These are phyloP conservation scores for Nilaparvata lugens DNA, from an alignment of 1,140 invertebrate genomes.

Conservation along the genomic window DNA sequence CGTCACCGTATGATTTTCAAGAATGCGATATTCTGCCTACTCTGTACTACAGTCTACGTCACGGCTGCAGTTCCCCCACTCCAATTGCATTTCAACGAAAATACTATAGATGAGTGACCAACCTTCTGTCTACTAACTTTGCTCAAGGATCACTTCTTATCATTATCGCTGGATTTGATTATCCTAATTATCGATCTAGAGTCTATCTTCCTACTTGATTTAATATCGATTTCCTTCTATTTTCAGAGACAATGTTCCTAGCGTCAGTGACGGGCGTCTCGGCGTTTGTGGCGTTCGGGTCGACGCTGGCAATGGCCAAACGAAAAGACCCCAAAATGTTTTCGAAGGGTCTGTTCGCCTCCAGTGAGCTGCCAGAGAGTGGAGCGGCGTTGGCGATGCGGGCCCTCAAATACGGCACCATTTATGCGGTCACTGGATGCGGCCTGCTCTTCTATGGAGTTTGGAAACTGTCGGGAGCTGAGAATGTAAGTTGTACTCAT, in stretches of 20 bases:
- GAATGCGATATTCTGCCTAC: no score
- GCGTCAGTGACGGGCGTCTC: constrained; percentile 67
- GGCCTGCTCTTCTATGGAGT: constrained; percentile 69
- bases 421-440: constrained; percentile 76
- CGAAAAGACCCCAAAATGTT: constrained; percentile 73
- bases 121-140: no score
- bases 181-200: no score
- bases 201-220: constrained; percentile 12
- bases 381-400: constrained; percentile 67
- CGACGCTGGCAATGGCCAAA: constrained; percentile 63
- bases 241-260: constrained; percentile 64
- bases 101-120: no score
- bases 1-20: no score
- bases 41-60: no score
- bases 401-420: constrained; percentile 77
- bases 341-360: constrained; percentile 57
- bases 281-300: constrained; percentile 69
- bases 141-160: no score
- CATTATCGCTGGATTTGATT: no score
- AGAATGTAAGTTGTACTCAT: constrained; percentile 45
- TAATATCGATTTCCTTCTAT: neutral
- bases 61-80: no score
- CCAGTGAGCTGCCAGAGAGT: constrained; percentile 56
- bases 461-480: constrained; percentile 82
- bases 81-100: no score